These are phyloP conservation scores for Salticus scenicus DNA, from an alignment of 2,888 invertebrate species.

Conservation along the genomic window DNA sequence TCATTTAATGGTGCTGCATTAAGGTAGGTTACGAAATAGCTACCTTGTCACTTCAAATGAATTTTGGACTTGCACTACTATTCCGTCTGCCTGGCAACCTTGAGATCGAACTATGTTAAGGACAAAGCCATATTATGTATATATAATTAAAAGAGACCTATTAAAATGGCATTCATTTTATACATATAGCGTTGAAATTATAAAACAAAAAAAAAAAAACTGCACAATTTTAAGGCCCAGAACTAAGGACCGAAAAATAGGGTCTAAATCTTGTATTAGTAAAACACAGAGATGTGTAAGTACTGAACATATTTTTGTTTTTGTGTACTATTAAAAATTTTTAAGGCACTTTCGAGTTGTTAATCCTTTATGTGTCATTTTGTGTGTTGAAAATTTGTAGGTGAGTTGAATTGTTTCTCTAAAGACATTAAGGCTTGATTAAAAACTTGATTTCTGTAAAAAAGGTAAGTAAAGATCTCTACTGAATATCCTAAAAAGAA, in stretches of 20 bases:
- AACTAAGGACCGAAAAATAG: slow-evolving; percentile 26
- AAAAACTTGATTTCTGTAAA: not conserved
- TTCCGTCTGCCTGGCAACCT: slow-evolving; percentile 63
- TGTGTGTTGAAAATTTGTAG: slow-evolving; percentile 31
- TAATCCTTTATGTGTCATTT: slow-evolving; percentile 35
- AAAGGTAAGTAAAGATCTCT: slow-evolving; percentile 13
- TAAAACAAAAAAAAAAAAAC: too few relatives aligned
- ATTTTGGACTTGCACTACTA: slow-evolving; percentile 19
- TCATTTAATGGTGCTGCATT: slow-evolving; percentile 31
- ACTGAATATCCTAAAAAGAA: too few relatives aligned
- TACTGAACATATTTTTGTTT: slow-evolving; percentile 56
- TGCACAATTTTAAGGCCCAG: slow-evolving; percentile 57
- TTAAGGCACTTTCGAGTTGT: slow-evolving; percentile 47
- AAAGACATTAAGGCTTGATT: too few relatives aligned
- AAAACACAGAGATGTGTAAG: slow-evolving; percentile 60
- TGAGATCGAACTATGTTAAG: slow-evolving; percentile 33
- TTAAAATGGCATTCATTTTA: slow-evolving; percentile 12
- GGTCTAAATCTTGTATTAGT: slow-evolving; percentile 47
- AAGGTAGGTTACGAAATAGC: slow-evolving; percentile 53
- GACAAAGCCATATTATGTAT: slow-evolving; percentile 18
- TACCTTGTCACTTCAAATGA: slow-evolving; percentile 15
- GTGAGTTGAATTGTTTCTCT: slow-evolving; percentile 37
- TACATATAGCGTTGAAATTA: slow-evolving; percentile 38
- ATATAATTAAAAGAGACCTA: not conserved
- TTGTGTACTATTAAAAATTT: slow-evolving; percentile 61